Percentiles rank a stretch among this genome's conserved stretches.
Conservation (phyloP, 2,888 invertebrate species). For the Choreutis nemorana region DNA sequence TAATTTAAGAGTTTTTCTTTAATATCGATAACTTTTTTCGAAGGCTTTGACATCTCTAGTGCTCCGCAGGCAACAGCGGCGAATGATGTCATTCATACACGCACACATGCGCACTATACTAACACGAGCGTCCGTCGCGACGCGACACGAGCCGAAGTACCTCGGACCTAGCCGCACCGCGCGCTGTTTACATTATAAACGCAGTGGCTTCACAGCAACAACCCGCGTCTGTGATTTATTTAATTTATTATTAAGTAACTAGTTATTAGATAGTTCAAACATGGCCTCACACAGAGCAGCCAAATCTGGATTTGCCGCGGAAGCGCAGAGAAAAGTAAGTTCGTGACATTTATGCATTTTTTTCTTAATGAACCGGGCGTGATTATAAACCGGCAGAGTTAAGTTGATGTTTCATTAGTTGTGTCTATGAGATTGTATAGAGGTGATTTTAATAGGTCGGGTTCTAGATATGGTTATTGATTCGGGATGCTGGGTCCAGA, state of each 20-base stretch:
- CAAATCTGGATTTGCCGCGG: conserved; percentile 95
- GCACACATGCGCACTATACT: conserved; percentile 47
- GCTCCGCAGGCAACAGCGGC: conserved; percentile 25
- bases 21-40: too few relatives aligned
- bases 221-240: conserved; percentile 51
- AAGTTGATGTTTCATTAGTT: neutral
- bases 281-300: conserved; percentile 87
- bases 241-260: conserved; percentile 34
- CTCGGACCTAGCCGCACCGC: conserved; percentile 28
- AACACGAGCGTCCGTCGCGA: conserved; percentile 35
- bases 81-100: conserved; percentile 61
- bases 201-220: conserved; percentile 47
- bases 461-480: conserved; percentile 30
- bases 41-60: too few relatives aligned
- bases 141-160: too few relatives aligned
- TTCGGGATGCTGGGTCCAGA: conserved; percentile 57
- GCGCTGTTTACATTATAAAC: conserved; percentile 53
- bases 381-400: conserved; percentile 17
- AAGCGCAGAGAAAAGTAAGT: conserved; percentile 93
- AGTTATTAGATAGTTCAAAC: conserved; percentile 33
- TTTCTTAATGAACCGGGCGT: conserved; percentile 15
- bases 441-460: conserved; percentile 22
- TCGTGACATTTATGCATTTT: conserved; percentile 4
- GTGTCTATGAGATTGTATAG: neutral
- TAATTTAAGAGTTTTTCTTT: too few relatives aligned